Base-by-base conservation (phyloP, 2,888 invertebrate species). In the Drosophila mayaguana region DNA sequence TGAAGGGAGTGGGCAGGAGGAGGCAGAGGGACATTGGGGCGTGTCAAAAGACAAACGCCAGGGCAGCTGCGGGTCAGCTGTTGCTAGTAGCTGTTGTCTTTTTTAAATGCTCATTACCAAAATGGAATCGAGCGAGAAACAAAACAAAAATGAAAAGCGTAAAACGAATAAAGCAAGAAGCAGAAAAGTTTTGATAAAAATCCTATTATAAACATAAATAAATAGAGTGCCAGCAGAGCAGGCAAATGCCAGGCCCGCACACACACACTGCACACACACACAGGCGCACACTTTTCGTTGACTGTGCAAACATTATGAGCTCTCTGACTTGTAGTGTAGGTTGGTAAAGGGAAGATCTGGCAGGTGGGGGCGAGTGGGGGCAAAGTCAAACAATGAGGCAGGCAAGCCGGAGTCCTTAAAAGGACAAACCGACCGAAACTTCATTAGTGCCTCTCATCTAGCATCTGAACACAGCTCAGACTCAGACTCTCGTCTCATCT, bases 131-230 rank as follows among this genome's bases (percentile, higher is more conserved):
- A 68, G 50, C 57, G 73, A 63, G 55, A 42, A 45, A 38, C 62
- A 20, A 25, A 54, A 20, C 51, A 51, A 38, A 46, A 46, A 22
- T 18, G 22, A 20, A 34, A 20, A 51, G 7, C 28, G n/a, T 16
- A 80, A 83, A 90, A 83, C 51, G 45, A 38, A 46, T 45, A 45
- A 16, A 32, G 45, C 1, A 69, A 72, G 36, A 53, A 54, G 38
- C 34, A 36, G 40, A 72, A 83, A 90, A 87, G 87, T 83, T 86
- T 75, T 87, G 88, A 87, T 89, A 87, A 87, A 89, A 87, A 88
- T 90, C 90, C 90, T 89, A 87, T 87, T 90, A 90, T 85, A 88
- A 90, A 85, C 90, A 89, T 87, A 90, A 89, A 87, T 89, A 87
- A 86, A 89, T 88, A 77, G 88, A 79, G 75, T 71, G 89, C 56